Evolutionary conservation across 1,140 invertebrate species (phyloP), one percentile per base, ranked within the genome.

Genomic region (Calephelis nemesis): DNA sequence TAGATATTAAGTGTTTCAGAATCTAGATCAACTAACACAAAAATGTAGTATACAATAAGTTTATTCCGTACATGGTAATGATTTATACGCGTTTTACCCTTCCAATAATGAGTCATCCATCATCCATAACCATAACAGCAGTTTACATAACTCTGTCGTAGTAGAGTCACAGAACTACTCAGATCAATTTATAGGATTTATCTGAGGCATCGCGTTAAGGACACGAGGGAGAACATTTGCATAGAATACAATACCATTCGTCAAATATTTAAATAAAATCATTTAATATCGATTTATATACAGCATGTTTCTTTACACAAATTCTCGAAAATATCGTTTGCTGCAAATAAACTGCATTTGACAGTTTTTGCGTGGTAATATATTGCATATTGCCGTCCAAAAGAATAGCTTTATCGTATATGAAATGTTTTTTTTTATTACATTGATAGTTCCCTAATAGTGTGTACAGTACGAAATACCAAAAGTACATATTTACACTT

Each of bases 211-310:
- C 52, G 54, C 80, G 69, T 73, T 74, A 73, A 54, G 62, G 75
- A 87, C 84, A 85, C 63, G 74, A 74, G 81, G 77, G 80, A 75
- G 85, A 91, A 83, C 84, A 91, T 91, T 91, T 91, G 85, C 87
- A 91, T 91, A 87, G 78, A 91, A 91, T 91, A 75, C 68, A 68
- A 67, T 68, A 62, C 66, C 48, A 13, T 71, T 63, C 70, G 47
- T 71, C 68, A 69, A 52, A 47, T 48, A 62, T 52, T 50, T 73
- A 58, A 67, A 42, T 70, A n/a, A 71, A 71, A 71, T 67, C 52
- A 67, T 63, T 67, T 71, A 71, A 47, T 65, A 60, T 69, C n/a
- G 60, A 69, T 67, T 42, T 58, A 54, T 30, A 62, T 73, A 73
- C 68, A 73, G 72, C 42, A 1, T 73, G 72, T 15, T 69, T 49